Evolutionary conservation across 30 jellyfish, hydroid and myxozoan species (phyloP), one percentile per base, ranked within the genome.

Genomic region (Aurelia aurita complex sp. Pacific): DNA sequence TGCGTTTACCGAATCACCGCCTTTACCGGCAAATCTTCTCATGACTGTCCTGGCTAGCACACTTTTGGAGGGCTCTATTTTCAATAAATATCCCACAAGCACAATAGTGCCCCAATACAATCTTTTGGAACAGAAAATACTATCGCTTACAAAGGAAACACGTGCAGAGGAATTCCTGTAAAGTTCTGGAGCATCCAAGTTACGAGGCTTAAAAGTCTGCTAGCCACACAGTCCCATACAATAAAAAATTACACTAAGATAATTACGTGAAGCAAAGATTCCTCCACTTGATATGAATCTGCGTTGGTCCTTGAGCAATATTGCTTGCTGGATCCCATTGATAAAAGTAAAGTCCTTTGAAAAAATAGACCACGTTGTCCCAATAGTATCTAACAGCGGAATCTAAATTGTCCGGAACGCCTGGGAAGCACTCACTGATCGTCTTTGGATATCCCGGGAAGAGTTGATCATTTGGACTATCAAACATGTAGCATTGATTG

Each of bases 361-460:
- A 90, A 42, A 90, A 90, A 82, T 90, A 90, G 23, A 80, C 73
- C 3, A 42, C 77, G 34, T 77, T 89, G 85, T 90, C 97, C 77
- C 81, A 83, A 64, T 90, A 90, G 61, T 83, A 76, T 13, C 96
- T 57, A 29, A 90, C 85, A 3, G 94, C 97, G 62, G 97, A 61
- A 66, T 90, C 96, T 38, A 90, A 66, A 53, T 90, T 77, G 51
- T 79, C 65, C 16, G 97, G 97, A 14, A 85, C 64, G 32, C 96
- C 96, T 11, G 97, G 97, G 33, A 74, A 90, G 52, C 74, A 68
- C 10, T 69, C 86, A 66, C 72, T 42, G 16, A 90, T 90, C 23
- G 86, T 63, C 73, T 83, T 90, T 10, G 97, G 97, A 76, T 76
- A 90, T 18, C 97, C 97, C 23, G 84, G 33, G 19, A 34, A 50